Evolutionary conservation across 2,113 vertebrate genomes (phyloP).

Genomic region (Lota lota): DNA sequence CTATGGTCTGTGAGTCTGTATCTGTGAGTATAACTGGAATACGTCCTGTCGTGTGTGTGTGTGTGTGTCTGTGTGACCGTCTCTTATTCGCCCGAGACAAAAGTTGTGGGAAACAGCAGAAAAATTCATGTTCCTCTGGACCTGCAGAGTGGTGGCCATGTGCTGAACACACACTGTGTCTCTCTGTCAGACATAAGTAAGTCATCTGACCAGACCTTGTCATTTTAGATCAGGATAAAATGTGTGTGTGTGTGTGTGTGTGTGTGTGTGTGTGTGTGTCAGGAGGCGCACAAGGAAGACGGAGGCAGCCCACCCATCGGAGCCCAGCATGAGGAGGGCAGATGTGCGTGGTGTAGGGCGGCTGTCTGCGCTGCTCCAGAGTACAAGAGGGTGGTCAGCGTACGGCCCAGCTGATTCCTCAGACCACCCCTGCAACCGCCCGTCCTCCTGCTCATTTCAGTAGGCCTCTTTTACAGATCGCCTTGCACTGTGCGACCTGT

Average conservation of each 20-base stretch:
- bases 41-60: constrained; percentile 44
- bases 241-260: too few species aligned
- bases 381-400: constrained; percentile 67
- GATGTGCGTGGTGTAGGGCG: constrained; percentile 46
- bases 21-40: constrained; percentile 12
- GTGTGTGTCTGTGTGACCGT: constrained; percentile 16
- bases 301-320: constrained; percentile 59
- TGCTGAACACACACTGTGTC: too few species aligned
- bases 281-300: constrained; percentile 36
- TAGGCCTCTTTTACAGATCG: constrained; percentile 45
- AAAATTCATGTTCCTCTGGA: too few species aligned
- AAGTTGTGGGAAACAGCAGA: not conserved
- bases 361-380: constrained; percentile 32
- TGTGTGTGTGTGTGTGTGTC: too few species aligned
- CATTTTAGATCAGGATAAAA: not conserved
- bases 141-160: too few species aligned
- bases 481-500: constrained; percentile 50
- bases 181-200: not conserved
- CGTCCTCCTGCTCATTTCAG: constrained; percentile 45
- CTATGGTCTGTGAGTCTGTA: constrained; percentile 29
- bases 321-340: constrained; percentile 64
- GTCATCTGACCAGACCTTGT: constrained; percentile 10
- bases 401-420: constrained; percentile 64
- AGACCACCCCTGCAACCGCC: constrained; percentile 11
- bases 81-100: not conserved